Evolutionary conservation across 2,888 invertebrate genomes (phyloP).

Genomic region (Ommatoiulus sabulosus): DNA sequence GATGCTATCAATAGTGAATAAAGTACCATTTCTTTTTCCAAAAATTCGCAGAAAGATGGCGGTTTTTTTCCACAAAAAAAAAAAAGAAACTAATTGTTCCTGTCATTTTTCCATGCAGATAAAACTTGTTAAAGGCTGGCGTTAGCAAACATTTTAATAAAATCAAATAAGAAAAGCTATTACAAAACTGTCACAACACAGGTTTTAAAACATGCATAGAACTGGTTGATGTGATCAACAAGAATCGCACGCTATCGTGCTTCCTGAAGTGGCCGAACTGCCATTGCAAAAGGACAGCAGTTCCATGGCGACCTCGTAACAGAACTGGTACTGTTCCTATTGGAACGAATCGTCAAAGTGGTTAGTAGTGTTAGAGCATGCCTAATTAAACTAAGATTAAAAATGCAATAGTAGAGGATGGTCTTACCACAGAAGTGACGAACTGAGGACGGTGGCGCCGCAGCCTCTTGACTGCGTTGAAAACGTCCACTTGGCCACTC

Average conservation of each 20-base stretch:
- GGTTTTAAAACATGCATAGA: neutral
- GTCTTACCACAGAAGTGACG: constrained; percentile 89
- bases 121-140: too few species aligned
- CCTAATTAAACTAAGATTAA: neutral
- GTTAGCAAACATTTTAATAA: neutral
- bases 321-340: constrained; percentile 62
- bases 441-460: constrained; percentile 95
- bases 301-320: constrained; percentile 61
- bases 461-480: constrained; percentile 97
- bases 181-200: neutral
- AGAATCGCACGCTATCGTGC: neutral
- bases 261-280: constrained; percentile 25
- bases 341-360: constrained; percentile 53
- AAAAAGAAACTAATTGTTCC: too few species aligned
- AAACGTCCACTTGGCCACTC: constrained; percentile 97
- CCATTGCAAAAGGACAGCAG: neutral
- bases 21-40: too few species aligned
- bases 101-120: too few species aligned
- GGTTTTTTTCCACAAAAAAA: too few species aligned
- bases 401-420: neutral
- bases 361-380: neutral
- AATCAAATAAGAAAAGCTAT: neutral
- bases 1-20: too few species aligned
- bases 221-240: neutral
- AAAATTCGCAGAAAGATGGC: too few species aligned